These are phyloP conservation scores for Tarsius wallacei DNA, from an alignment of 2,797 vertebrate species.

Conservation along the genomic window DNA sequence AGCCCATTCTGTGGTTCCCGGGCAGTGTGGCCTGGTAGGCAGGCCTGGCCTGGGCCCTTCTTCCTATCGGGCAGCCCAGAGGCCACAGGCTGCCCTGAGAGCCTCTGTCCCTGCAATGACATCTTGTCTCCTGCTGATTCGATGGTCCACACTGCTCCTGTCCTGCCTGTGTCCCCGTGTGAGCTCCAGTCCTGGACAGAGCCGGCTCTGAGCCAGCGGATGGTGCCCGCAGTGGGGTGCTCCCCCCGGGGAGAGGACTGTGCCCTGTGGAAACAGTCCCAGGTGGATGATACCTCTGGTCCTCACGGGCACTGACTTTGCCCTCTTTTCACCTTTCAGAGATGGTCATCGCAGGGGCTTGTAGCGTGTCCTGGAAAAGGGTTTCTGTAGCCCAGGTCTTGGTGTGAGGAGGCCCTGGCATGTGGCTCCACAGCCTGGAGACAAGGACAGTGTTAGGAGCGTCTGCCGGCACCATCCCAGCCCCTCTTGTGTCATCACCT, in stretches of 20 bases:
- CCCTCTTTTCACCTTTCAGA: neutral
- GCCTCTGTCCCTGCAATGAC: neutral
- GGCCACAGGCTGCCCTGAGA: neutral
- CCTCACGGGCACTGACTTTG: neutral
- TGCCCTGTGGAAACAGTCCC: neutral
- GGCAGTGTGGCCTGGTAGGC: neutral
- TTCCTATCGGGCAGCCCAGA: neutral
- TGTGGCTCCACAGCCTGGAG: neutral
- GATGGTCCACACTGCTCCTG: neutral
- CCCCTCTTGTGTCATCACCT: too few relatives aligned
- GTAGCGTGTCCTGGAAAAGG: neutral
- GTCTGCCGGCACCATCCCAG: rapidly evolving
- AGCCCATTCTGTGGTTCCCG: neutral
- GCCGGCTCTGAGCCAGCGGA: neutral
- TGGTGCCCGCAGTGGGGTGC: neutral
- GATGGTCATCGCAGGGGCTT: neutral
- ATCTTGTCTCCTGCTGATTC: neutral
- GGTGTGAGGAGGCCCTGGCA: neutral
- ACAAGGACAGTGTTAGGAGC: neutral
- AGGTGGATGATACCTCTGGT: neutral
- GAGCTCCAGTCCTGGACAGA: neutral
- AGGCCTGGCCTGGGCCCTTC: neutral
- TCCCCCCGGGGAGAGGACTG: neutral
- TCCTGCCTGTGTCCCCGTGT: neutral
- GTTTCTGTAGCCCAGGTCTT: neutral